Base-by-base conservation (phyloP, 2,888 invertebrate genomes). In the Trachelus stipa region DNA sequence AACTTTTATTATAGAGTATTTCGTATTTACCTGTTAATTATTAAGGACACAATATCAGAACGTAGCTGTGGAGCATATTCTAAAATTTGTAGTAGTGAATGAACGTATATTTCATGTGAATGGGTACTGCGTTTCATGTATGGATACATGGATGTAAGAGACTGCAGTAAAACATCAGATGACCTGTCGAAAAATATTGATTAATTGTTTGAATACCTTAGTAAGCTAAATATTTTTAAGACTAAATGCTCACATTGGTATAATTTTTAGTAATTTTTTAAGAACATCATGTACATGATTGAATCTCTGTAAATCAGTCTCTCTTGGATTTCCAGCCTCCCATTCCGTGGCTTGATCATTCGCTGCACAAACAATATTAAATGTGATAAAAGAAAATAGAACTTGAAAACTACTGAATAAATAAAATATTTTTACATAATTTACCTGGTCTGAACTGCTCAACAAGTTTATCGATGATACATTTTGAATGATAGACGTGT, bases 1-100 rank as follows among this genome's bases (percentile, higher is more conserved):
- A 12, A 31, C 4, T 23, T 30, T 71, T 71, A 31, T 71, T 76
- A 40, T 69, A 23, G 12, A 12, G 9, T 75, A 37, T 73, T 73
- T 69, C 77, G 76, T 81, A 91, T 93, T 92, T 93, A 97, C 96
- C 95, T 96, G 86, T 95, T 95, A 81, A 97, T 92, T 86, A 98
- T 94, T 78, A 97, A 92, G 81, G 94, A 93, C 84, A 98, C 92
- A 40, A 98, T 93, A 82, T 95, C 94, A 83, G 94, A 93, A 75
- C 94, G 93, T 76, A 96, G 92, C 0, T 94, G 92, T 0, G 97
- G 96, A 83, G 96, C 94, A 89, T 97, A 97, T 73, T 95, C 94
- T 79, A 95, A 92, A 83, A 97, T 93, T 93, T 95, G 94, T 76
- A 98, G 93, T 73, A 97, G 90, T 91, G 97, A 97, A 87, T 95